phyloP scores from a whole-genome alignment of 2,888 invertebrate species.

The Halictus quadricinctus region DNA sequence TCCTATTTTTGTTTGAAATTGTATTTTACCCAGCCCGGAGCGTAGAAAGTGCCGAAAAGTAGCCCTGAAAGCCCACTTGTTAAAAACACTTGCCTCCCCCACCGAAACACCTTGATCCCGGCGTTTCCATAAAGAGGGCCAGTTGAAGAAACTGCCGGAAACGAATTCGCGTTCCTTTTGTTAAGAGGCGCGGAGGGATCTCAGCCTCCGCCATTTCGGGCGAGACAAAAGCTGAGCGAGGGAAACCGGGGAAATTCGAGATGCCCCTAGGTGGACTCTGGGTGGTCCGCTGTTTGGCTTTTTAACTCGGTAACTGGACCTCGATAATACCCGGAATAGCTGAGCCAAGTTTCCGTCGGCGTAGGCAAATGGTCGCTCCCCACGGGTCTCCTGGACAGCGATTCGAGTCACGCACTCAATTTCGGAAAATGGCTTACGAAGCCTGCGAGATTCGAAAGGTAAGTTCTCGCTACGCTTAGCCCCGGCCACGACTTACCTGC shows the following conservation, averaged over 20 bases:
- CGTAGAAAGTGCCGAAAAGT: background rate
- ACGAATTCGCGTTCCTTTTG: conserved; percentile 6
- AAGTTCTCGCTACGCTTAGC: background rate
- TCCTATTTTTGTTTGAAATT: too few species aligned
- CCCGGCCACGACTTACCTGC: background rate
- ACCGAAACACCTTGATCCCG: background rate
- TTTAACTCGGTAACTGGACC: conserved; percentile 12
- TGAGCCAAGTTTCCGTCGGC: conserved; percentile 5
- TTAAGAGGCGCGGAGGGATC: background rate
- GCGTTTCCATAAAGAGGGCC: background rate
- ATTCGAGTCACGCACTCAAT: conserved; percentile 40
- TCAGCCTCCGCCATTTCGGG: background rate
- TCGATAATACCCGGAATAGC: conserved; percentile 3
- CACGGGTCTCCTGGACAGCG: conserved; percentile 20
- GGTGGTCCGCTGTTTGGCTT: background rate
- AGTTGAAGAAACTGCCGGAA: background rate
- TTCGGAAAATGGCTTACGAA: conserved; percentile 34
- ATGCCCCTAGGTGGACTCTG: background rate
- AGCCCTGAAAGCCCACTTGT: background rate
- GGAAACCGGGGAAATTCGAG: background rate
- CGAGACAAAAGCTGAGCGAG: conserved; percentile 2
- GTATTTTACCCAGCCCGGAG: too few species aligned
- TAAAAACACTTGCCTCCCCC: background rate
- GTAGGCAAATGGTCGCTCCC: background rate
- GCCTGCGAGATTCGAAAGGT: background rate